Conservation (phyloP, 2,888 invertebrate species). For the Cephalotes varians region DNA sequence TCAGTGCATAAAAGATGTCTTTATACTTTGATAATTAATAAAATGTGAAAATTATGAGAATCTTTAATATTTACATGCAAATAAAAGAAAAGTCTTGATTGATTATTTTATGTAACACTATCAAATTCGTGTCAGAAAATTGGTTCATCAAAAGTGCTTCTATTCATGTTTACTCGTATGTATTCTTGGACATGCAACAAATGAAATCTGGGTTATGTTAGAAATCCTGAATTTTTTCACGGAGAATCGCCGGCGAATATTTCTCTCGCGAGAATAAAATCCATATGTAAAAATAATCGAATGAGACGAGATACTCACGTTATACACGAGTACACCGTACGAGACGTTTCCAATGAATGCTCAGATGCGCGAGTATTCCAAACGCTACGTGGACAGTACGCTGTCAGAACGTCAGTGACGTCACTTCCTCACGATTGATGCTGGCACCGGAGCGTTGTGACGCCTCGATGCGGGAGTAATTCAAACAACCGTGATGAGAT, state of each 20-base stretch:
- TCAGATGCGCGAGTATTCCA: slow-evolving; percentile 58
- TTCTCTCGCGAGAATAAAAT: neutral
- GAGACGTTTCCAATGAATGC: slow-evolving; percentile 69
- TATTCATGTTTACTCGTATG: neutral
- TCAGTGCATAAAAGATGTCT: neutral
- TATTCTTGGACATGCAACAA: neutral
- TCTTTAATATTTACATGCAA: neutral
- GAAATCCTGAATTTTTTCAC: neutral
- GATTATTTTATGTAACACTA: neutral
- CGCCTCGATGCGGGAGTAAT: slow-evolving; percentile 7
- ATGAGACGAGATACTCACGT: slow-evolving; percentile 60
- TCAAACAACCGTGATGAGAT: neutral
- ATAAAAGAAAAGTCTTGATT: neutral
- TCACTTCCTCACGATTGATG: slow-evolving; percentile 81
- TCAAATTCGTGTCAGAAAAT: neutral
- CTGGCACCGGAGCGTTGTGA: slow-evolving; percentile 56
- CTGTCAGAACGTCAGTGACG: slow-evolving; percentile 79
- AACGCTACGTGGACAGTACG: slow-evolving; percentile 80
- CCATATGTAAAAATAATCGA: neutral
- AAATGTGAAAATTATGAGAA: slow-evolving; percentile 21
- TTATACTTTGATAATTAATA: neutral
- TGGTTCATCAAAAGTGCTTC: neutral
- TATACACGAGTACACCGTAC: slow-evolving; percentile 62
- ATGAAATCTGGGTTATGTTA: slow-evolving; percentile 41
- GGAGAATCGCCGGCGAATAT: neutral